These are phyloP conservation scores for Chironomus riparius DNA, from an alignment of 2,888 invertebrate genomes.

Conservation along the genomic window DNA sequence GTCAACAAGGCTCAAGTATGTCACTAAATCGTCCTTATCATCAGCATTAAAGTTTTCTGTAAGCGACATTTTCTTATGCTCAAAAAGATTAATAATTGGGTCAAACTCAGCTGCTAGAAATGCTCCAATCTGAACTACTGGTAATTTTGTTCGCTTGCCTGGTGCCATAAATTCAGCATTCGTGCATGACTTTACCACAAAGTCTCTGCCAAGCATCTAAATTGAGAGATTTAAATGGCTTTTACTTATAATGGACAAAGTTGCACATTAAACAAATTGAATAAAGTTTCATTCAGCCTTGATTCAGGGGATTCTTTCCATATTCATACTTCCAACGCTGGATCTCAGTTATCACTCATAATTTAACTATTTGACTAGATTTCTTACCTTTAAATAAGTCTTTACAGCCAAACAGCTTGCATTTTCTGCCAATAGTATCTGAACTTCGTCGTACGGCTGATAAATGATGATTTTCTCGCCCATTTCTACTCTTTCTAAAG, in stretches of 20 bases:
- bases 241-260: too few species aligned
- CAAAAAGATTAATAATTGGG: slow-evolving; percentile 81
- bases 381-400: slow-evolving; percentile 61
- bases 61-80: slow-evolving; percentile 70
- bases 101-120: slow-evolving; percentile 86
- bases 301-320: too few species aligned
- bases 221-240: too few species aligned
- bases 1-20: slow-evolving; percentile 84
- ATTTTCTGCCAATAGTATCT: slow-evolving; percentile 87
- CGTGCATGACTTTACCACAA: slow-evolving; percentile 37
- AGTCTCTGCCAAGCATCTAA: not conserved
- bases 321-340: too few species aligned
- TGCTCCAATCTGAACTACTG: slow-evolving; percentile 83
- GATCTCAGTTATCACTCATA: too few species aligned
- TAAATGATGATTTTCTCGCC: slow-evolving; percentile 11
- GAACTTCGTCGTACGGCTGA: slow-evolving; percentile 53
- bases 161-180: slow-evolving; percentile 98
- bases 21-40: slow-evolving; percentile 83
- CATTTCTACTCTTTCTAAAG: slow-evolving; percentile 7
- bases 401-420: slow-evolving; percentile 90
- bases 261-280: too few species aligned
- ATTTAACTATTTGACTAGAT: too few species aligned
- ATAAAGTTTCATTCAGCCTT: too few species aligned
- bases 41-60: slow-evolving; percentile 61
- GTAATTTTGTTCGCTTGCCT: slow-evolving; percentile 62